Percentiles rank a stretch among this genome's conserved stretches.
Conservation (phyloP, 2,797 vertebrate genomes). For the Onychomys leucogaster region DNA sequence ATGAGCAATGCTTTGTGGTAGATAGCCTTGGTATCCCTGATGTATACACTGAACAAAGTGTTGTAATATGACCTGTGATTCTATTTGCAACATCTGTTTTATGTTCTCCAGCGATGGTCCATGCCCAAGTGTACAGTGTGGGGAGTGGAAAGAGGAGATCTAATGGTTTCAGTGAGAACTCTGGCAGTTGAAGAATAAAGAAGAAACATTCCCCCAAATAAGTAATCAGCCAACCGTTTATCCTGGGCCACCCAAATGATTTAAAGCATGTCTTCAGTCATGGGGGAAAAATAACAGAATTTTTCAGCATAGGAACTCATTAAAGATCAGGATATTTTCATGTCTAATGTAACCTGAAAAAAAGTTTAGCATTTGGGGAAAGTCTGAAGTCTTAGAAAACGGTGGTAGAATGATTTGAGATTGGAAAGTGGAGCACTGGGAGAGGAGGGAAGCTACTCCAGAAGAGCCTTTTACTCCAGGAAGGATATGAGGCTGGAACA, state of each 20-base stretch:
- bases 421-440: not conserved
- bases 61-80: not conserved
- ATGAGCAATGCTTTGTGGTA: not conserved
- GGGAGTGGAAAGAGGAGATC: not conserved
- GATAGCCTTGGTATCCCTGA: not conserved
- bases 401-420: not conserved
- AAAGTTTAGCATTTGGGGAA: not conserved
- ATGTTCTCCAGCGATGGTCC: not conserved
- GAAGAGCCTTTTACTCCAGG: not conserved
- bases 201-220: not conserved
- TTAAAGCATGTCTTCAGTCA: not conserved
- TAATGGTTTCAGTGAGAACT: not conserved
- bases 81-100: not conserved
- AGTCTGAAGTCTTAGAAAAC: not conserved
- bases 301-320: not conserved
- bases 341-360: not conserved
- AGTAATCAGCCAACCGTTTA: conserved; percentile 5
- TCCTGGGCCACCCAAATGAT: not conserved
- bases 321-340: not conserved
- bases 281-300: not conserved
- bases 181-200: not conserved
- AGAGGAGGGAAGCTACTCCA: not conserved
- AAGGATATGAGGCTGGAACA: not conserved
- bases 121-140: not conserved
- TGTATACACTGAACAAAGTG: not conserved